A percentile compares a stretch with the other conserved stretches of the same genome.
phyloP scores from a whole-genome alignment of 1,140 invertebrate species.

The Atta colombica region DNA sequence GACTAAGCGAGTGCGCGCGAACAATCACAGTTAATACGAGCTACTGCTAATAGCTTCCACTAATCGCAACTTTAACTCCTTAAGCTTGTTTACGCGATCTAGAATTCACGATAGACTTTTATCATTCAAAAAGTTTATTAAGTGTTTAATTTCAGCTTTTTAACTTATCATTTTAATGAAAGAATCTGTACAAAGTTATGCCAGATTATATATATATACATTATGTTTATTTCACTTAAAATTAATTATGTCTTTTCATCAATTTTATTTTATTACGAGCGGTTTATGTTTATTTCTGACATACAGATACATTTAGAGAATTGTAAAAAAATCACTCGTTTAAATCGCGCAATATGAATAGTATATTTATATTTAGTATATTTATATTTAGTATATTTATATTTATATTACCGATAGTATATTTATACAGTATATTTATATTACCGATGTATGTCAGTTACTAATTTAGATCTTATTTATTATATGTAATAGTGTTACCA shows the following conservation, averaged over 20 bases:
- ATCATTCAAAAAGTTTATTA: neutral
- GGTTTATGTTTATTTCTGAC: slow-evolving; percentile 23
- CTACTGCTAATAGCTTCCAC: slow-evolving; percentile 74
- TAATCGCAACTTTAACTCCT: slow-evolving; percentile 37
- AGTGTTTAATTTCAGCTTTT: neutral
- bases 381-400: too few species aligned
- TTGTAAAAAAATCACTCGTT: slow-evolving; percentile 19
- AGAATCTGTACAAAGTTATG: neutral
- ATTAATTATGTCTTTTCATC: neutral
- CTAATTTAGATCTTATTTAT: slow-evolving; percentile 16
- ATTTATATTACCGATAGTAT: too few species aligned
- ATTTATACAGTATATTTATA: neutral
- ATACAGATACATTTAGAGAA: neutral
- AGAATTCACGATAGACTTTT: neutral
- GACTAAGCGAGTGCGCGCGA: slow-evolving; percentile 28
- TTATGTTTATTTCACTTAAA: slow-evolving; percentile 1
- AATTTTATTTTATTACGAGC: slow-evolving; percentile 16
- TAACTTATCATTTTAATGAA: neutral
- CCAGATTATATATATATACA: neutral
- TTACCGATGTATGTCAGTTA: neutral
- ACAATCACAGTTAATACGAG: slow-evolving; percentile 74
- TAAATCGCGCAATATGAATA: slow-evolving; percentile 7
- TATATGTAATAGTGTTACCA: slow-evolving; percentile 15
- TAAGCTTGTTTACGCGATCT: slow-evolving; percentile 1
- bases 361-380: too few species aligned